Percentiles rank a stretch among this genome's conserved stretches.
phyloP scores from a whole-genome alignment of 2,797 vertebrate genomes.

The Meda fulgida region DNA sequence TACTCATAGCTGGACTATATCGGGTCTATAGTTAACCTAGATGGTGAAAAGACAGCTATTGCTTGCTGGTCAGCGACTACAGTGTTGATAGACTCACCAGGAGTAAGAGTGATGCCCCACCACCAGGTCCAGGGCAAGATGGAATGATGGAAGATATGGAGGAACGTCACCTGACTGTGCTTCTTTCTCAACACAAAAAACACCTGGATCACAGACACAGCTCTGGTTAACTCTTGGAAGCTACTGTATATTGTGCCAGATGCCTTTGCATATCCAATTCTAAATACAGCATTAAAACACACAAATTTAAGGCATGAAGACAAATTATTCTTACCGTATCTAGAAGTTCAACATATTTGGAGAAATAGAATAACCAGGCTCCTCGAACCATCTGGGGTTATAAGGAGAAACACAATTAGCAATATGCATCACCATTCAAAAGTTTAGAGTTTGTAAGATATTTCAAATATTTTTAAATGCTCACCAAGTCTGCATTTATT shows the following conservation, averaged over 20 bases:
- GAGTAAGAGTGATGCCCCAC: slow-evolving; percentile 94
- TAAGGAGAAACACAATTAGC: neutral
- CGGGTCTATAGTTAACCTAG: too few species aligned
- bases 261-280: neutral
- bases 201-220: slow-evolving; percentile 74
- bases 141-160: slow-evolving; percentile 97
- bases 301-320: neutral
- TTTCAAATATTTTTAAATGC: neutral
- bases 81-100: slow-evolving; percentile 78
- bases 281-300: neutral
- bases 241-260: neutral
- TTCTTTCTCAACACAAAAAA: slow-evolving; percentile 98
- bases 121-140: slow-evolving; percentile 98
- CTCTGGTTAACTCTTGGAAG: neutral
- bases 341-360: slow-evolving; percentile 92
- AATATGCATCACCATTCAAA: neutral
- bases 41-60: too few species aligned
- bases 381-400: slow-evolving; percentile 87
- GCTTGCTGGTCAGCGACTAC: neutral
- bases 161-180: slow-evolving; percentile 94
- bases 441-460: neutral
- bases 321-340: slow-evolving; percentile 87
- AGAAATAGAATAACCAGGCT: slow-evolving; percentile 93
- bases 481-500: neutral
- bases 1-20: too few species aligned